Evolutionary conservation across 2,113 vertebrate genomes (phyloP), one percentile per base, ranked within the genome.

Genomic region (Australoheros scitulus): DNA sequence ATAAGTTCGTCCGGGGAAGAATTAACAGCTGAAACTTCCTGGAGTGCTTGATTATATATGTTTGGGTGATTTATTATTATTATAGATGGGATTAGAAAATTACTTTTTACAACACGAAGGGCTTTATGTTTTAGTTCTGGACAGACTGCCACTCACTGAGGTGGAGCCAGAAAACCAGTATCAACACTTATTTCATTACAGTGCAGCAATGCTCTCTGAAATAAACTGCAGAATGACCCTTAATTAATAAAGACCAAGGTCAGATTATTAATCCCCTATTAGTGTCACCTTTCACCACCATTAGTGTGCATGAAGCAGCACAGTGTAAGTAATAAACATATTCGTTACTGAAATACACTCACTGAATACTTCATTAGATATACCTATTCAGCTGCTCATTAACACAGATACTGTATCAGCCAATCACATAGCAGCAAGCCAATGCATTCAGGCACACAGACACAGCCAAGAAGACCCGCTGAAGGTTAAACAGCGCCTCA

Each of bases 41-140:
- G 64, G 55, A 85, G 34, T 18, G 64, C 78, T 87, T 90, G 84
- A 88, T 88, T 89, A 83, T 59, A 60, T 76, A 22, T 29, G 61
- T 80, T 83, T 20, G 7, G 36, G 41, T 52, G 61, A 24, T 60
- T 88, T 10, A 9, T 76, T 84, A 9, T 76, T 84, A 84, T 36
- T 70, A 77, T 34, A 87, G 80, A 85, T 83, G 75, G 55, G 17
- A 52, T 61, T 58, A 63, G 83, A 85, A 88, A 84, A 87, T 76
- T 41, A 65, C 58, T 60, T 76, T 38, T 47, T 50, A 61, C 13
- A 24, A 38, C 41, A 32, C 52, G 65, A 61, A 79, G 78, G 74
- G 50, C 34, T 11, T 41, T 7, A 2, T 77, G 47, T 55, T 72
- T 52, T n/a, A n/a, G 26, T 55, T 72, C 11, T 14, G 47, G 68